These are phyloP conservation scores for Porites divaricata DNA, from an alignment of 92 coral and sea anemone species.

Conservation along the genomic window DNA sequence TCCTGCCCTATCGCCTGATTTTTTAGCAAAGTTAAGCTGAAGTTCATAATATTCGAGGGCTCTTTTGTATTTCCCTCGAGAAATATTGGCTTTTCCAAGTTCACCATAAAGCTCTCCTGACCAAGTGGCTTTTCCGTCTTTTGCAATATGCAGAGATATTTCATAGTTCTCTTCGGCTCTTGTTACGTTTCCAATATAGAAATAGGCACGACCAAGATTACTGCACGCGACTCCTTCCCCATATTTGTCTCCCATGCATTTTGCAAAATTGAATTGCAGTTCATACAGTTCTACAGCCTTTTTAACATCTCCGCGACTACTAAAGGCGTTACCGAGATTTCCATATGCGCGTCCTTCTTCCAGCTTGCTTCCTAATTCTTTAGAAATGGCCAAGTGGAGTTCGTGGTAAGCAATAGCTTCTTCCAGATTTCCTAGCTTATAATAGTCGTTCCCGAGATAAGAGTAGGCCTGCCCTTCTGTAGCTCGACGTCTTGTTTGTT, in stretches of 20 bases:
- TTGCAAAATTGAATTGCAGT: too few relatives aligned
- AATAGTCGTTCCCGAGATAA: not conserved
- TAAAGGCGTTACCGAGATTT: not conserved
- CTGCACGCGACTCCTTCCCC: not conserved
- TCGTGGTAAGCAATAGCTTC: not conserved
- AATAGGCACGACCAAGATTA: not conserved
- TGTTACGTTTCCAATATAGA: not conserved
- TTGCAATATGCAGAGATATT: not conserved
- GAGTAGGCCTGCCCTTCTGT: not conserved
- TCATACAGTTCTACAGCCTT: too few relatives aligned
- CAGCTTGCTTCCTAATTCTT: not conserved
- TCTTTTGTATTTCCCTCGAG: not conserved
- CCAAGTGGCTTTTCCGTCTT: not conserved
- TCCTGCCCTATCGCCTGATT: not conserved
- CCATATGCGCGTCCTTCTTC: not conserved
- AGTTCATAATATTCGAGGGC: not conserved
- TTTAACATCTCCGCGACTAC: too few relatives aligned
- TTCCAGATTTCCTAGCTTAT: not conserved
- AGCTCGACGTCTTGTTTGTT: not conserved
- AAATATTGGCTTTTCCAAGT: not conserved
- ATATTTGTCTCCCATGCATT: too few relatives aligned
- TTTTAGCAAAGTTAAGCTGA: not conserved
- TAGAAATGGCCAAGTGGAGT: not conserved
- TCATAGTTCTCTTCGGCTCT: not conserved
- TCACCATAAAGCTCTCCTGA: not conserved